Conservation (phyloP, 2,797 vertebrate species). For the Etheostoma perlongum region DNA sequence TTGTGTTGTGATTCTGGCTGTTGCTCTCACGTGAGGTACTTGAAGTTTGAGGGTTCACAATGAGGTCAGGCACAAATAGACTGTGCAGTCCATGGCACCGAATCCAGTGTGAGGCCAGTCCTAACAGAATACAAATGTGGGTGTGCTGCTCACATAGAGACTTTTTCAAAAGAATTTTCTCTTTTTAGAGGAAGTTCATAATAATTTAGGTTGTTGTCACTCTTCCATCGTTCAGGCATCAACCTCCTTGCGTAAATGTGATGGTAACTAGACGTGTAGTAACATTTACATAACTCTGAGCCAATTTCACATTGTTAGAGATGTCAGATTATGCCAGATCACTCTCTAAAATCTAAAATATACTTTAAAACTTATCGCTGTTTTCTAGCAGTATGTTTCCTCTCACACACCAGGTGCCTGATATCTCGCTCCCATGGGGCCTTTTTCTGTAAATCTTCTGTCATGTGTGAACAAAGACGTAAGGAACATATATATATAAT, state of each 20-base stretch:
- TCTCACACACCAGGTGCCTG: neutral
- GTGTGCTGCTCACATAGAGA: neutral
- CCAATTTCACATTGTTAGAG: neutral
- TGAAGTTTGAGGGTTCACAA: conserved; percentile 35
- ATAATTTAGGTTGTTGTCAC: conserved; percentile 9
- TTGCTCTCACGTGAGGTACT: conserved; percentile 31
- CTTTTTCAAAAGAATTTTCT: neutral
- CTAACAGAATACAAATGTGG: neutral
- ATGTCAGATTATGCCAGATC: neutral
- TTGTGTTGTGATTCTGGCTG: conserved; percentile 17
- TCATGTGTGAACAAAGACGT: neutral
- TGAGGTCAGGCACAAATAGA: conserved; percentile 42
- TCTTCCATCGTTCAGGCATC: conserved; percentile 8
- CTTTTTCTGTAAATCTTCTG: neutral
- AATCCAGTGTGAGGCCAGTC: conserved; percentile 22
- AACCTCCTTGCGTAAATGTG: neutral
- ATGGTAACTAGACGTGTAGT: no score
- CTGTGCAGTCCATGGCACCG: neutral
- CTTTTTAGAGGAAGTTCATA: conserved; percentile 2
- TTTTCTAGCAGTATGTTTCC: neutral
- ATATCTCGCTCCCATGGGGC: neutral
- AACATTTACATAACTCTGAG: neutral
- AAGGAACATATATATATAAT: neutral
- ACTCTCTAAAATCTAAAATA: no score
- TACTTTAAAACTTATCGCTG: neutral